Evolutionary conservation across 2,797 vertebrate species (phyloP), one percentile per base, ranked within the genome.

Genomic region (Lutjanus argentimaculatus): DNA sequence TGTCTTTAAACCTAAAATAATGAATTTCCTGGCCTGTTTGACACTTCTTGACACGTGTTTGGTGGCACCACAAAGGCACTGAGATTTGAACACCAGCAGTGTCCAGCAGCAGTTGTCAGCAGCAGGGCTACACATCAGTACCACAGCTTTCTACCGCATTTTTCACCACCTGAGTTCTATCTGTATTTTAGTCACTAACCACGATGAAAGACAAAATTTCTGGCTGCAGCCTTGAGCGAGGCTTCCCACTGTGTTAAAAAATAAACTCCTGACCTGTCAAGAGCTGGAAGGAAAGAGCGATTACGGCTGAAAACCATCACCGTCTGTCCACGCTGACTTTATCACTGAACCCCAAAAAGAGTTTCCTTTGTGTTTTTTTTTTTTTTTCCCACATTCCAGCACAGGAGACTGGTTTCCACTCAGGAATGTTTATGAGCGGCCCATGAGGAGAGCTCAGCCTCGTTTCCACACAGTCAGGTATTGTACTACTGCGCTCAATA

Each of bases 371-470:
- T 64, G 40, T 58, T 48, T 25, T 22, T 45, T 16, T 58, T n/a
- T 25, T 22, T 45, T 16, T 58, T n/a, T 25, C 48, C 49, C 62
- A 46, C 79, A 72, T 83, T 70, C 78, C 70, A 49, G n/a, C 53
- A 48, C 4, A 4, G 57, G n/a, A 66, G 58, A 61, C 48, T 51
- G 62, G 42, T 75, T 84, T 77, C 61, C 76, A 59, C 61, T 80
- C 40, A 67, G 80, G 81, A 84, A 87, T 85, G 81, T 90, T 91
- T 86, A 74, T 58, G 61, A 42, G 30, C 43, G 2, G 49, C 19
- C 57, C 66, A 10, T 45, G 46, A 72, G 66, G 17, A 62, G 65
- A 75, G 66, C 25, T 58, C 49, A 53, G 63, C 49, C 25, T 58
- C 19, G 66, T 84, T 77, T 79, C 79, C 61, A 67, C 67, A 79